Base-by-base conservation (phyloP, 2,113 vertebrate genomes). In the Xiphias gladius region DNA sequence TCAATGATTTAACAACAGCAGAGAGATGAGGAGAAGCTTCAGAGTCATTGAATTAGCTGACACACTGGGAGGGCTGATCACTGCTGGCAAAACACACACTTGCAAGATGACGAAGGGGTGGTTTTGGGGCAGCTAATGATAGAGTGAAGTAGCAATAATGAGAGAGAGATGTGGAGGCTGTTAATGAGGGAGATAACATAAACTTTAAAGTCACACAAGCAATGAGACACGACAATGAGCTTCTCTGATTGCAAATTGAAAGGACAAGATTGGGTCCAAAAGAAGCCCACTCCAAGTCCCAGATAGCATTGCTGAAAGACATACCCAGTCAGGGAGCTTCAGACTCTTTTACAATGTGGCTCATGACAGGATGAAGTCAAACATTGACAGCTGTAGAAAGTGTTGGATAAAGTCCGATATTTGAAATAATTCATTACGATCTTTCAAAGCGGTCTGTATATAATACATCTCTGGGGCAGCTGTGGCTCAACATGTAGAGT, bases 1-100 rank as follows among this genome's bases (percentile, higher is more conserved):
- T 82, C 86, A 28, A 48, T 82, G 75, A 84, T 82, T 81, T 80
- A 86, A 78, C 83, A 74, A 46, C 77, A 67, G 76, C 77, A 64
- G 73, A 68, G 77, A 72, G 82, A 78, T 58, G 16, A 35, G 58
- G 41, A 61, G 76, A 69, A 24, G 70, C 79, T 79, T 62, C 78
- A 30, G 59, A 78, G 68, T 69, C 80, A 78, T 37, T 75, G 71
- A 83, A 77, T 66, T 73, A 67, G 16, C 54, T 2, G 76, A 68
- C 82, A 57, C 52, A 30, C 50, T 55, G 24, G n/a, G 37, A 55
- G 73, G 63, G 22, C 67, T 22, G 48, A 81, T 75, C 52, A n/a
- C 85, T 70, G 79, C 55, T 30, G 61, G 70, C 69, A 73, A n/a
- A 79, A 35, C 71, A 26, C 58, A 66, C 59, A 14, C 41, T 13